Conservation (phyloP, 2,888 invertebrate species). For the Eupithecia centaureata region DNA sequence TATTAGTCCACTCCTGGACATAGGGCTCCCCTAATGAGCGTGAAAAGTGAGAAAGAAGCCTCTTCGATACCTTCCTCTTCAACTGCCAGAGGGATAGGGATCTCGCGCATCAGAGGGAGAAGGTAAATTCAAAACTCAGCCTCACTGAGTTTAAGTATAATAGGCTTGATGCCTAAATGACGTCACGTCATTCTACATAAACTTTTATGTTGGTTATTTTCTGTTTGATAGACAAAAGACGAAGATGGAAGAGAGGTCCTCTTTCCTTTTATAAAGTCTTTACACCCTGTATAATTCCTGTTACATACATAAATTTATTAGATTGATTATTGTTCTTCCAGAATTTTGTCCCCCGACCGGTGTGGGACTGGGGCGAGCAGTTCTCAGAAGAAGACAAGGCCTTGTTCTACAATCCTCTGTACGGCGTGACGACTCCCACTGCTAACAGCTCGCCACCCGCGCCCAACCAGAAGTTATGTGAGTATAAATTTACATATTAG, state of each 20-base stretch:
- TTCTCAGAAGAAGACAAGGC: conserved; percentile 91
- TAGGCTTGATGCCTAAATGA: too few relatives aligned
- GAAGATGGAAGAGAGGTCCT: too few relatives aligned
- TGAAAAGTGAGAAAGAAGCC: too few relatives aligned
- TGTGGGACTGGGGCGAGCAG: conserved; percentile 97
- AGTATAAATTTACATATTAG: conserved; percentile 49
- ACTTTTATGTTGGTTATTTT: too few relatives aligned
- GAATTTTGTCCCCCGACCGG: conserved; percentile 87
- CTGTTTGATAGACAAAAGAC: too few relatives aligned
- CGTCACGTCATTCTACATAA: too few relatives aligned
- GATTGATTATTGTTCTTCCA: conserved; percentile 41
- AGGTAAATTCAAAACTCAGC: too few relatives aligned
- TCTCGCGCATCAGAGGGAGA: conserved; percentile 61
- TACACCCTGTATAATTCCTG: too few relatives aligned
- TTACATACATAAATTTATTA: too few relatives aligned
- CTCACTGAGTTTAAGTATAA: too few relatives aligned
- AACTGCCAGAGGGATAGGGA: conserved; percentile 91
- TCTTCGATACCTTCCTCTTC: conserved; percentile 97
- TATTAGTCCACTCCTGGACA: conserved; percentile 70
- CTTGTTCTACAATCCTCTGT: conserved; percentile 94
- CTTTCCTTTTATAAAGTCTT: too few relatives aligned
- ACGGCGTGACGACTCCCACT: conserved; percentile 28
- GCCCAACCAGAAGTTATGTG: conserved; percentile 62
- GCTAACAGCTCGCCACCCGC: conserved; percentile 18
- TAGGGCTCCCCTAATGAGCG: conserved; percentile 93